Base-by-base conservation (phyloP, 2,113 vertebrate species). In the Heterocephalus glaber region DNA sequence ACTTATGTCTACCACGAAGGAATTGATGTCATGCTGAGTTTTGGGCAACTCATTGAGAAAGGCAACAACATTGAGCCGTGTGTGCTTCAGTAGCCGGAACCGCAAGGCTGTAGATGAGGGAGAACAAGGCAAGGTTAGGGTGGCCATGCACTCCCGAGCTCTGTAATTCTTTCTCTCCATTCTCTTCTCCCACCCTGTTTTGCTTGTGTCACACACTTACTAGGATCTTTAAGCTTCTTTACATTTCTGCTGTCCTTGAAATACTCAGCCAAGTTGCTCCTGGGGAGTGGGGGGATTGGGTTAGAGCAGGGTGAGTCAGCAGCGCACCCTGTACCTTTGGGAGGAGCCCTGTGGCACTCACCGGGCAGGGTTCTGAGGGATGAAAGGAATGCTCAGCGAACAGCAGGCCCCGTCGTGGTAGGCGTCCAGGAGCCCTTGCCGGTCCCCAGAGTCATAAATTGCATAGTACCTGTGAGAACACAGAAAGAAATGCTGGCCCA, bases 401-500 rank as follows among this genome's bases (percentile, higher is more conserved):
- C 99, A 99, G 58, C 98, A 99, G 20, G 99, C 99, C 2, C 98
- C 98, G 49, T 99, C 99, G 58, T 99, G 99, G 97, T 99, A 99
- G 56, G 99, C 99, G 1, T 99, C 98, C n/a, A 99, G 97, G 20
- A 99, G 98, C 2, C 98, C 98, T 92, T 99, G 99, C 65, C 99
- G 98, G 98, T 99, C 98, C 60, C 98, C 99, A 0, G 99, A 99
- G 98, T 99, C 99, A 17, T 99, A 99, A 58, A 99, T 98, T 3
- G 98, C 97, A 97, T 99, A 99, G 97, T 99, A 99, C 97, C 99
- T 99, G 84, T 1, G 49, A 81, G 41, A 66, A 85, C 52, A 19
- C 6, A 41, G 44, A 47, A 60, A 44, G 19, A 44, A 49, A 77
- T 12, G 14, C 8, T 5, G 22, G 60, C 24, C 1, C 12, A 11